A percentile compares a stretch with the other conserved stretches of the same genome.
These are phyloP conservation scores for Gallinago solitaria DNA, from an alignment of 2,797 vertebrate genomes.

Conservation along the genomic window DNA sequence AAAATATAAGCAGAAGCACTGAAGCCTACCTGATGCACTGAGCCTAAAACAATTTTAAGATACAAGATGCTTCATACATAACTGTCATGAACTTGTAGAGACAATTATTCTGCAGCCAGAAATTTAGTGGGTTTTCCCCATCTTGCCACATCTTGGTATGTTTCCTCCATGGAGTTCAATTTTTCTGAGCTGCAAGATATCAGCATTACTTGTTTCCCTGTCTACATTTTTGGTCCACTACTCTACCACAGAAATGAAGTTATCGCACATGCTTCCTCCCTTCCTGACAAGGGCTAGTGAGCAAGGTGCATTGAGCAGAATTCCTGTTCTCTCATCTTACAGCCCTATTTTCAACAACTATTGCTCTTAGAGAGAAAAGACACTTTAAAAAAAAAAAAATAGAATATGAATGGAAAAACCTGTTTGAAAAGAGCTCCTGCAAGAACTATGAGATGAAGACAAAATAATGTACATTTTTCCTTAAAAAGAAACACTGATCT, in stretches of 20 bases:
- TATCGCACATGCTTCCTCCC: accelerated
- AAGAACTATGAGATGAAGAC: not conserved
- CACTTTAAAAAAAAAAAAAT: not conserved
- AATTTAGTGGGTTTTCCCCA: not conserved
- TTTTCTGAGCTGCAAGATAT: not conserved
- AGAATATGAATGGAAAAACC: not conserved
- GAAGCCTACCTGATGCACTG: not conserved
- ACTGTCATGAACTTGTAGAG: not conserved
- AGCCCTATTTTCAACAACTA: not conserved
- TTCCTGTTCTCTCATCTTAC: not conserved
- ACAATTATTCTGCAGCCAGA: not conserved
- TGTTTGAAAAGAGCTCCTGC: not conserved
- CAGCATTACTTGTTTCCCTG: not conserved
- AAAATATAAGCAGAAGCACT: not conserved
- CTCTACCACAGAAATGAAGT: not conserved
- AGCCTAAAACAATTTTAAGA: not conserved
- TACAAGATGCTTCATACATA: not conserved
- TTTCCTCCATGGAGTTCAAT: not conserved
- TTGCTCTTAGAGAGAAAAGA: not conserved
- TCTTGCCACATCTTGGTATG: accelerated
- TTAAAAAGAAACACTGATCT: not conserved
- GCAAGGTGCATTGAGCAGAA: not conserved
- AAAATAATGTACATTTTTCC: not conserved
- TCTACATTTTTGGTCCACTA: not conserved
- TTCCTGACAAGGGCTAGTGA: not conserved